Conservation (phyloP, 2,797 vertebrate genomes). For the Mormyrus proboscirostris region DNA sequence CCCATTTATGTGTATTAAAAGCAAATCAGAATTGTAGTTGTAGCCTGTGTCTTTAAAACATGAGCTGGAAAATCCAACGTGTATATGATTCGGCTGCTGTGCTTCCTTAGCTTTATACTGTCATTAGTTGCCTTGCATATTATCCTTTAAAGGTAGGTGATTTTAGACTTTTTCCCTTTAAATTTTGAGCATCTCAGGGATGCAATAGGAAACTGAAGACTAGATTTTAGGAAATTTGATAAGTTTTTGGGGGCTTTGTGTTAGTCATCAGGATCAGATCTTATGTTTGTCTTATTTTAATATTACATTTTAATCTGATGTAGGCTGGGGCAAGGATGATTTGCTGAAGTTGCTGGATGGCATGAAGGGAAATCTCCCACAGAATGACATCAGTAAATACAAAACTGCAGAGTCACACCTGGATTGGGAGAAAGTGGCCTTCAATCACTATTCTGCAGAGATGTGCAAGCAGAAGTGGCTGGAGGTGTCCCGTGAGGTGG, state of each 20-base stretch:
- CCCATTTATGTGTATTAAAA: neutral
- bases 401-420: conserved; percentile 61
- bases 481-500: conserved; percentile 70
- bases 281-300: neutral
- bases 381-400: conserved; percentile 51
- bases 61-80: neutral
- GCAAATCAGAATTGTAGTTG: neutral
- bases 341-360: conserved; percentile 66
- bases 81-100: neutral
- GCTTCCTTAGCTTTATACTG: neutral
- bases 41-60: neutral
- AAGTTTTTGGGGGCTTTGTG: neutral
- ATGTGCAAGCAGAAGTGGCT: conserved; percentile 77
- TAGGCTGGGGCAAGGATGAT: conserved; percentile 68
- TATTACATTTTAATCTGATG: conserved; percentile 22
- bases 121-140: neutral
- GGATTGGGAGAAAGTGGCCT: conserved; percentile 78
- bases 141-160: neutral
- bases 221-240: neutral
- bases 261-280: neutral
- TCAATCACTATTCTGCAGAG: conserved; percentile 73
- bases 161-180: neutral
- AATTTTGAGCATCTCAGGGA: neutral
- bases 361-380: conserved; percentile 67
- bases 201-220: neutral